A percentile compares a stretch with the other conserved stretches of the same genome.
Conservation (phyloP, 2,113 vertebrate species). For the Pongo abelii region DNA sequence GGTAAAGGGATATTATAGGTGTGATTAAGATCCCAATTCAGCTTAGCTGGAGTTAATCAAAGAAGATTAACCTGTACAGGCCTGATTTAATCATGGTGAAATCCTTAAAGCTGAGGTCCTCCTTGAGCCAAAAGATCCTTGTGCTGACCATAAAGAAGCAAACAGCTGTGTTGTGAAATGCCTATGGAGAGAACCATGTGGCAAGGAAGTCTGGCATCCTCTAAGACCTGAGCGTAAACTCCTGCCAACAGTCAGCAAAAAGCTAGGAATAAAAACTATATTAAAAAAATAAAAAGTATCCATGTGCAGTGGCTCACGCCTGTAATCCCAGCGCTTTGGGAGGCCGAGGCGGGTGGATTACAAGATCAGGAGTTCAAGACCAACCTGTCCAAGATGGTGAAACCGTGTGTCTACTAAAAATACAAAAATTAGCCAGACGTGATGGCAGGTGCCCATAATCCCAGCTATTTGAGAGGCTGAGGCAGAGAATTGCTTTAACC, state of each 20-base stretch:
- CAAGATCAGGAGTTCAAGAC: no score
- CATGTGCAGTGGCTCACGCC: no score
- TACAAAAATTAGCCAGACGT: no score
- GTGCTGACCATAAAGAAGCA: neutral
- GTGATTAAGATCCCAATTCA: neutral
- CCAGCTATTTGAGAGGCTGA: no score
- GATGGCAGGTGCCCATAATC: no score
- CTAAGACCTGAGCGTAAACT: neutral
- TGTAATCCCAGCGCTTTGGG: no score
- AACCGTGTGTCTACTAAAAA: no score
- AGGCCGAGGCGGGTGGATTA: no score
- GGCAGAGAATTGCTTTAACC: no score
- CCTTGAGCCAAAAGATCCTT: neutral
- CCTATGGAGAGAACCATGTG: neutral
- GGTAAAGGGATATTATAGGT: neutral
- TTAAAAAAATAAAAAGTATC: neutral
- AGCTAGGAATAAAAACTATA: neutral
- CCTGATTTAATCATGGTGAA: neutral
- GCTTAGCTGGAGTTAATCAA: neutral
- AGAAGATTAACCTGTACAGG: neutral
- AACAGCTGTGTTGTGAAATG: neutral
- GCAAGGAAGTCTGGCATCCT: neutral
- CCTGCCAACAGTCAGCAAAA: neutral
- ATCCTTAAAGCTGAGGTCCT: neutral
- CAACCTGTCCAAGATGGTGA: no score